Evolutionary conservation across 2,797 vertebrate genomes (phyloP), one percentile per base, ranked within the genome.

Genomic region (Pterois miles): DNA sequence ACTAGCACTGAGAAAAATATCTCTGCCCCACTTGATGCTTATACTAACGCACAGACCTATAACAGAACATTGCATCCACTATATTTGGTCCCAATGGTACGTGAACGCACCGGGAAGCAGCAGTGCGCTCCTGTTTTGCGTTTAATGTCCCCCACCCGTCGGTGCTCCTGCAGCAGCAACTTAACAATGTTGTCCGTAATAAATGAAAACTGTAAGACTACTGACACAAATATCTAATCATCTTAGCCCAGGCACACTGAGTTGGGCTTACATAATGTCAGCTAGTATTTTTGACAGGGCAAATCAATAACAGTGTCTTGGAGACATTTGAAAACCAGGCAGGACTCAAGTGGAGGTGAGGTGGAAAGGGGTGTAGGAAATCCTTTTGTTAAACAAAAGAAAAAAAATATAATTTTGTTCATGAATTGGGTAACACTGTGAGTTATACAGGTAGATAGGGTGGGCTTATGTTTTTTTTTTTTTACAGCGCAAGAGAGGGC

Each of bases 291-390:
- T 33, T 74, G 78, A 67, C 38, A 18, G 16, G 40, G 8, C 5
- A 72, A 80, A 89, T 87, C 79, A 85, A 89, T 86, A 84, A 64
- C 43, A 53, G 53, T 48, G 57, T 77, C 38, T 80, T 74, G 4
- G 34, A 83, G 63, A 69, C 29, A 64, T 71, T 25, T 71, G 10
- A 38, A 46, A 71, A 73, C 7, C n/a, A 71, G 66, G 25, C 48
- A 65, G 38, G 34, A 43, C 40, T 22, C 1, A 4, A 6, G 34
- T 11, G 25, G 18, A 54, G 36, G 10, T 0, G 3, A 60, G 33
- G 29, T 20, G 33, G 16, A 63, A n/a, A 48, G 36, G 13, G 22
- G 48, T 38, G 36, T 18, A 52, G 23, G 8, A 65, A 70, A 50
- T 38, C 12, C n/a, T n/a, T n/a, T n/a, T 62, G 29, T 14, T 63